A percentile compares a stretch with the other conserved stretches of the same genome.
These are phyloP conservation scores for Xiphorhynchus elegans DNA, from an alignment of 2,113 vertebrate genomes.

Conservation along the genomic window DNA sequence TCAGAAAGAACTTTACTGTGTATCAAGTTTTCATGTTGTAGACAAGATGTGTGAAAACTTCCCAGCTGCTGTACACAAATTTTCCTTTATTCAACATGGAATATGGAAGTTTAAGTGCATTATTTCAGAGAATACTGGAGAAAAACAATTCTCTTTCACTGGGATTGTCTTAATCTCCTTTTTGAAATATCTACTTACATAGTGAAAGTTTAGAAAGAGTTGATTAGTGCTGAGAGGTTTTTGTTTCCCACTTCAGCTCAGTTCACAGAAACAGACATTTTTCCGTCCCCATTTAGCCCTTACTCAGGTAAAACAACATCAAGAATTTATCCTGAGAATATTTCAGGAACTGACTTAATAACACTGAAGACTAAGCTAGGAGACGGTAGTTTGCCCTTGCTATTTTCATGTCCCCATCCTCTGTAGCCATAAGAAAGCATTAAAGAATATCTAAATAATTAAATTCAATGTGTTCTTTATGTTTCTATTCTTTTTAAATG, in stretches of 20 bases:
- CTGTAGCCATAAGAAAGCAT: background rate
- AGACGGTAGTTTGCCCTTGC: background rate
- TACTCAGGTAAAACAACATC: background rate
- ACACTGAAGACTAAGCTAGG: background rate
- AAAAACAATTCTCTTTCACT: background rate
- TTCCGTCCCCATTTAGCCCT: background rate
- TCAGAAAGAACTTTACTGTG: background rate
- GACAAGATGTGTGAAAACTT: background rate
- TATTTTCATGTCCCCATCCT: background rate
- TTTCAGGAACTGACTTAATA: background rate
- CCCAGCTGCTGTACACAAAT: background rate
- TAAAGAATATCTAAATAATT: background rate
- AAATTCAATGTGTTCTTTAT: background rate
- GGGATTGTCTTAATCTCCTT: background rate
- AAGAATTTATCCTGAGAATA: background rate
- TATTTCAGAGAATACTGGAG: background rate
- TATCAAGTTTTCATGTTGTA: background rate
- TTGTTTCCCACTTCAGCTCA: background rate
- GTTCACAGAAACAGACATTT: background rate
- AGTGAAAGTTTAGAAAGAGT: background rate
- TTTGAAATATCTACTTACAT: background rate
- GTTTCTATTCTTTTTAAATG: background rate
- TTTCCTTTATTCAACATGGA: background rate
- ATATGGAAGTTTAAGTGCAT: background rate
- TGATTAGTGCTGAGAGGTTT: background rate